Evolutionary conservation across 2,797 vertebrate genomes (phyloP), one percentile per base, ranked within the genome.

Genomic region (Gambusia yucatana): DNA sequence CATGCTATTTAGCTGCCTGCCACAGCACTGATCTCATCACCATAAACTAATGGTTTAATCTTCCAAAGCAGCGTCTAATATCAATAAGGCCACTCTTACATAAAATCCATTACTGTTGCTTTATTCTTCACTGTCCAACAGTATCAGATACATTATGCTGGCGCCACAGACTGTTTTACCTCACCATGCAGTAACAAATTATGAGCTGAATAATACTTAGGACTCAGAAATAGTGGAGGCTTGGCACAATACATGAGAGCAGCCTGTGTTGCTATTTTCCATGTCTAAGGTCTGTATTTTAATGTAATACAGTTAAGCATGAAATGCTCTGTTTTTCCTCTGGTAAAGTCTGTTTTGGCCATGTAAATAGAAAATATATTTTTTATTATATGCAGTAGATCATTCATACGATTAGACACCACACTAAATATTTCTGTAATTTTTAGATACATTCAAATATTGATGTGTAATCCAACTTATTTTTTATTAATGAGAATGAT

Each of bases 41-140:
- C 79, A 77, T 36, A 79, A 78, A 91, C 81, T 85, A 86, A 92
- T 90, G 77, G 74, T 90, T 82, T 81, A 86, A 93, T 91, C 88
- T 87, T 67, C 77, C 74, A 72, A 77, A 80, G 82, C 87, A 77
- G 57, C 55, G 75, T 76, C 79, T 76, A 80, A 86, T 87, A 86
- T 87, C 78, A 86, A 81, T 76, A 77, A 85, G 76, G 77, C 70
- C 72, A 63, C 75, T 75, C 78, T 75, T 84, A 79, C 61, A 85
- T 76, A 73, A 85, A 87, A 87, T 73, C 76, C 80, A 91, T 90
- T 88, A 88, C 55, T 43, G 11, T 41, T 50, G n/a, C 75, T 72
- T 88, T 80, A 75, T 91, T 87, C 75, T 79, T 89, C 83, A 86
- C 74, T 84, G 78, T 85, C 82, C 84, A 84, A 72, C 72, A 84